phyloP scores from a whole-genome alignment of 1,140 invertebrate genomes.

The Cotesia chilonis region DNA sequence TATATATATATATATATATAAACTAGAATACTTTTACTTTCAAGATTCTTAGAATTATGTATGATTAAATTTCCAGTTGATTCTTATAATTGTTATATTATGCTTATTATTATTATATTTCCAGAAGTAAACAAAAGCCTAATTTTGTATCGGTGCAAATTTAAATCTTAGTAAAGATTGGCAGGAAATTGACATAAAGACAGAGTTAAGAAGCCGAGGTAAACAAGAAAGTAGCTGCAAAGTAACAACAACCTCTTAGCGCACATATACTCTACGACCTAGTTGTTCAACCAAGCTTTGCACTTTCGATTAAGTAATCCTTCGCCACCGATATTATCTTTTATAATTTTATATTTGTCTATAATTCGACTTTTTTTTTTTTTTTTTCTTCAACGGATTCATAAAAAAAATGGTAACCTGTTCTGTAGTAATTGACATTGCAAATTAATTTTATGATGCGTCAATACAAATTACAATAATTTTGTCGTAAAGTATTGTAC shows the following conservation, averaged over 20 bases:
- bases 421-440: no score
- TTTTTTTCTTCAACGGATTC: not conserved
- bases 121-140: not conserved
- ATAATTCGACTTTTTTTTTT: constrained; percentile 14
- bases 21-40: not conserved
- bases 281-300: constrained; percentile 54
- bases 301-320: constrained; percentile 59
- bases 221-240: constrained; percentile 17
- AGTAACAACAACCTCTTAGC: constrained; percentile 1
- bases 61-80: not conserved
- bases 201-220: not conserved
- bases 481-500: constrained; percentile 8
- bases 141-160: not conserved
- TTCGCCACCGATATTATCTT: constrained; percentile 33
- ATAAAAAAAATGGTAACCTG: not conserved
- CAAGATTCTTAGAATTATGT: not conserved
- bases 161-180: not conserved
- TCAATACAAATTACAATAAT: not conserved
- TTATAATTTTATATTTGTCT: constrained; percentile 29
- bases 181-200: constrained; percentile 15
- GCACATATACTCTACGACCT: constrained; percentile 46
- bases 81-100: not conserved
- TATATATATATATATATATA: no score
- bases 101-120: not conserved
- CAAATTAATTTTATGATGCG: no score